Percentiles rank a stretch among this genome's conserved stretches.
Conservation (phyloP, 2,113 vertebrate species). For the Malurus alboscapulatus region DNA sequence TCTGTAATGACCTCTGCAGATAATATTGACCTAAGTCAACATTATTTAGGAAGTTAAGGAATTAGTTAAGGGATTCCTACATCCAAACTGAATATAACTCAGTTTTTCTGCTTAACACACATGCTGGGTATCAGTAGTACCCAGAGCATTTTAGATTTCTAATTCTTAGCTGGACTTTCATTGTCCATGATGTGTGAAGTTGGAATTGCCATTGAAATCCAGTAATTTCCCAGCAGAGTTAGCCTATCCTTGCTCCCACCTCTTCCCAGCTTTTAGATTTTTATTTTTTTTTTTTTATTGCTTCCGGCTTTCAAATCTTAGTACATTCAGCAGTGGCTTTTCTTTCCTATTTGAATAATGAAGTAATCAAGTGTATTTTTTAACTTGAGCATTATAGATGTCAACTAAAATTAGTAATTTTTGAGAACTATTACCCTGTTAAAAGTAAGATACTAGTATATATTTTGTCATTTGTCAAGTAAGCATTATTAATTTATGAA, state of each 20-base stretch:
- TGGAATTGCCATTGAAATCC: background rate
- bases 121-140: fast-evolving
- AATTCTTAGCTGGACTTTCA: fast-evolving
- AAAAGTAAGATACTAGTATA: background rate
- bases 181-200: background rate
- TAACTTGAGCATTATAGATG: background rate
- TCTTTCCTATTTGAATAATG: background rate
- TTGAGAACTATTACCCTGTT: background rate
- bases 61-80: background rate
- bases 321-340: fast-evolving
- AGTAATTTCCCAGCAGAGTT: background rate
- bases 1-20: background rate
- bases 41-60: too few species aligned
- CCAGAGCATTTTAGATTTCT: background rate
- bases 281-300: background rate
- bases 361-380: background rate
- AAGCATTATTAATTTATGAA: too few species aligned
- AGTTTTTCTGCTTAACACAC: background rate
- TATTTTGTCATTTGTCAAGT: too few species aligned
- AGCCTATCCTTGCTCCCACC: background rate
- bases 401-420: background rate
- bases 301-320: background rate
- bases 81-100: background rate
- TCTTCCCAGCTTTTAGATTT: background rate
- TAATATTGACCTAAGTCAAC: background rate